phyloP scores from a whole-genome alignment of 1,140 invertebrate species.

The Tachypleus tridentatus region DNA sequence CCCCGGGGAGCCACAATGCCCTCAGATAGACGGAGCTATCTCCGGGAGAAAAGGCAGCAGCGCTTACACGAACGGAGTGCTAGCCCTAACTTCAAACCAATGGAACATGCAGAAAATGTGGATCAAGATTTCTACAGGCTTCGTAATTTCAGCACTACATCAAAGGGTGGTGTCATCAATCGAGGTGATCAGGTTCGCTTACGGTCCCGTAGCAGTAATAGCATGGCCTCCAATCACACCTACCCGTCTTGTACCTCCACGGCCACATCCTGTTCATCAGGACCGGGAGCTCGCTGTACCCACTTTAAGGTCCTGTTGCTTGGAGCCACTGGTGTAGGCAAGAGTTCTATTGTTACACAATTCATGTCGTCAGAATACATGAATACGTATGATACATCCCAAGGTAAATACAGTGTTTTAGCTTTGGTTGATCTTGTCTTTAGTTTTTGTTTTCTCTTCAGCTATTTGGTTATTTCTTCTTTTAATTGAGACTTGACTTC shows the following conservation, averaged over 20 bases:
- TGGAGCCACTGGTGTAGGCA: constrained; percentile 28
- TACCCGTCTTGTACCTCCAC: constrained; percentile 5
- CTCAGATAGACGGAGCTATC: constrained; percentile 11
- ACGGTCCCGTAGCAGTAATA: constrained; percentile 37
- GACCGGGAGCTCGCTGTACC: background rate
- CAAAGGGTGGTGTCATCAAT: constrained; percentile 63
- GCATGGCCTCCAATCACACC: constrained; percentile 37
- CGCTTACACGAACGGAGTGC: background rate
- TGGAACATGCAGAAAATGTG: constrained; percentile 4
- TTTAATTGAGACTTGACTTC: too few relatives aligned
- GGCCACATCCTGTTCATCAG: constrained; percentile 14
- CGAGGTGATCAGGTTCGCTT: constrained; percentile 50
- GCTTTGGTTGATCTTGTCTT: too few relatives aligned
- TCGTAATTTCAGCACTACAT: constrained; percentile 73
- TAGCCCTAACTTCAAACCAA: constrained; percentile 1
- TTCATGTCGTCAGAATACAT: constrained; percentile 51
- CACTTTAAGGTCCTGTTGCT: constrained; percentile 27
- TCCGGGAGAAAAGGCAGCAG: constrained; percentile 2
- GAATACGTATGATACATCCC: constrained; percentile 54
- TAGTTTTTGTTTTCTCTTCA: too few relatives aligned
- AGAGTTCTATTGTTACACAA: constrained; percentile 29
- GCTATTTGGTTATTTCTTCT: too few relatives aligned
- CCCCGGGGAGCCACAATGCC: constrained; percentile 58
- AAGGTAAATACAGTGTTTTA: constrained; percentile 37
- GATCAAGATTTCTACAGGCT: constrained; percentile 46